Evolutionary conservation across 2,113 vertebrate genomes (phyloP).

Genomic region (Artemisiospiza belli): DNA sequence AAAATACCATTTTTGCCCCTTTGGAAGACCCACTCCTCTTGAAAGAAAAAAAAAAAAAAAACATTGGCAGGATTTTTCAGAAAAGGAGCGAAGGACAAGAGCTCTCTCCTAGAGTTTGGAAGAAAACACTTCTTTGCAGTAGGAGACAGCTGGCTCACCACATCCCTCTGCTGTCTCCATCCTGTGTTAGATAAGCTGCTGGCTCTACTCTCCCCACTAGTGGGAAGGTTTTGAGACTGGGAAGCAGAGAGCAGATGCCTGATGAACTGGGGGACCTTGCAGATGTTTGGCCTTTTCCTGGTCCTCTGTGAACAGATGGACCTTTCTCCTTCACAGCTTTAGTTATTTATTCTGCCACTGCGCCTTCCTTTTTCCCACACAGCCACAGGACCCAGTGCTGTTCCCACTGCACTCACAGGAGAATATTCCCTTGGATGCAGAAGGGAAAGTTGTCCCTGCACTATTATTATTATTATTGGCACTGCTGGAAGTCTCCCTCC

Average conservation of each 20-base stretch:
- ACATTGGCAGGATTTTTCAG: not conserved
- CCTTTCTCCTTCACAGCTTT: conserved; percentile 46
- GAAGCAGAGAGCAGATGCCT: conserved; percentile 40
- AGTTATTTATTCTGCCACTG: conserved; percentile 46
- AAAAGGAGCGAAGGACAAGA: not conserved
- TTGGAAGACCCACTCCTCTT: not conserved
- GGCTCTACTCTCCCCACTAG: not conserved
- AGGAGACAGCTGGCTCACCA: not conserved
- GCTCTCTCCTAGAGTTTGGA: not conserved
- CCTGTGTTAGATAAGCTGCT: conserved; percentile 28
- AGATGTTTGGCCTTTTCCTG: conserved; percentile 59
- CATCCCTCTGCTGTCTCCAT: not conserved
- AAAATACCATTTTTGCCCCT: not conserved
- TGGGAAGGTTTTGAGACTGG: not conserved
- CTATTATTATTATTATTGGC: conserved; percentile 13
- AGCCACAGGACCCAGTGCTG: not conserved
- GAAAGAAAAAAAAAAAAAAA: not conserved
- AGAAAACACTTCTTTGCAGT: not conserved
- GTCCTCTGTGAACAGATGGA: conserved; percentile 7
- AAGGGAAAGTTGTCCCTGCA: not conserved
- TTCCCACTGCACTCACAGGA: not conserved
- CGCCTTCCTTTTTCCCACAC: conserved; percentile 48
- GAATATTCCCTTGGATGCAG: not conserved
- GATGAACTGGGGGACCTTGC: conserved; percentile 50
- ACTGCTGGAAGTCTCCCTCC: not conserved